Conservation (phyloP, 2,888 invertebrate species). For the Pharmacophagus antenor region DNA sequence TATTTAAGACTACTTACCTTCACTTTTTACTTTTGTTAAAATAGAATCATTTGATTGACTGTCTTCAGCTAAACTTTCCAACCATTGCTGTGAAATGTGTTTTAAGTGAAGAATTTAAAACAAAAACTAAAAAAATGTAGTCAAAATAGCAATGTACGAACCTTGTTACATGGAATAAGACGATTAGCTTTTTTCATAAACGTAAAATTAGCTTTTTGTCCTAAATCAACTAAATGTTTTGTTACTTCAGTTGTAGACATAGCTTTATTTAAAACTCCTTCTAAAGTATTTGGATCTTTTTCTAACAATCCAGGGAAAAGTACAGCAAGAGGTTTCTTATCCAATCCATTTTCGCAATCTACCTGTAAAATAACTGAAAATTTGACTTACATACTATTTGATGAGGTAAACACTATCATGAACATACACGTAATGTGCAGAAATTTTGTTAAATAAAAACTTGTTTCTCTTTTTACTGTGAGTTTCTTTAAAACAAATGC, state of each 20-base stretch:
- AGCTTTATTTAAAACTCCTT: slow-evolving; percentile 59
- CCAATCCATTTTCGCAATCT: slow-evolving; percentile 60
- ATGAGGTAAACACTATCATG: too few species aligned
- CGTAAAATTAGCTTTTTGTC: slow-evolving; percentile 67
- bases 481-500: too few species aligned
- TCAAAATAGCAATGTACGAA: slow-evolving; percentile 29
- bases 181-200: slow-evolving; percentile 68
- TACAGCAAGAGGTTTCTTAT: slow-evolving; percentile 60
- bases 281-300: slow-evolving; percentile 59
- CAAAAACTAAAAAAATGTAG: not conserved
- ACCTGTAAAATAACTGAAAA: slow-evolving; percentile 44
- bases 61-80: slow-evolving; percentile 61
- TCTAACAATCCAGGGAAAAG: slow-evolving; percentile 66
- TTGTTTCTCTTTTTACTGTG: too few species aligned
- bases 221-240: slow-evolving; percentile 61
- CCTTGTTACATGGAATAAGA: slow-evolving; percentile 65
- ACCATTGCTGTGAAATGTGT: slow-evolving; percentile 41
- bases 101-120: not conserved
- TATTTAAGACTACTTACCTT: not conserved
- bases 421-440: too few species aligned
- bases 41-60: slow-evolving; percentile 49
- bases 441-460: too few species aligned
- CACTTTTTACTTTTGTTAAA: slow-evolving; percentile 24
- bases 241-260: slow-evolving; percentile 74
- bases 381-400: not conserved